Evolutionary conservation across 2,797 vertebrate species (phyloP).

Genomic region (Erethizon dorsatum): DNA sequence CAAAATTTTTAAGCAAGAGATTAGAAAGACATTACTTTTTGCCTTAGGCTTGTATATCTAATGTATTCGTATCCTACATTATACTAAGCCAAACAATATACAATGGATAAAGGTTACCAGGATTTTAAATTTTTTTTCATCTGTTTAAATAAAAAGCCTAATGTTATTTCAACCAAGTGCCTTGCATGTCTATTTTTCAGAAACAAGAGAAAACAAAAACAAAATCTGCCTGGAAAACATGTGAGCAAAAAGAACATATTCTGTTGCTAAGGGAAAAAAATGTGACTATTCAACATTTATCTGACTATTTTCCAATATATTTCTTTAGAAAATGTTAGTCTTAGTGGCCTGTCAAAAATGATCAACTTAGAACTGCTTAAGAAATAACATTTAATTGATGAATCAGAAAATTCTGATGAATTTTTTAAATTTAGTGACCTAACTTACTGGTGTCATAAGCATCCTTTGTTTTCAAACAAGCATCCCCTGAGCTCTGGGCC

Average conservation of each 20-base stretch:
- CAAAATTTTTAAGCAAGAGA: slow-evolving; percentile 11
- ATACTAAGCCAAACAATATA: neutral
- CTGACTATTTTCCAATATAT: slow-evolving; percentile 61
- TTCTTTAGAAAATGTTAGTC: slow-evolving; percentile 21
- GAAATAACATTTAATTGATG: slow-evolving; percentile 13
- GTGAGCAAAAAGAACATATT: slow-evolving; percentile 65
- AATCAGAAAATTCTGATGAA: neutral
- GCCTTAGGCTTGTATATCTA: neutral
- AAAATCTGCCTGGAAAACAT: slow-evolving; percentile 79
- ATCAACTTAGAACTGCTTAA: neutral
- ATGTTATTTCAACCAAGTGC: slow-evolving; percentile 72
- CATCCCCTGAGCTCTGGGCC: neutral
- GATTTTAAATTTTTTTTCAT: slow-evolving; percentile 23
- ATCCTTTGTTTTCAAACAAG: neutral
- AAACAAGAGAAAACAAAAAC: slow-evolving; percentile 80
- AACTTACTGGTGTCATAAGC: neutral
- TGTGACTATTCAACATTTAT: slow-evolving; percentile 68
- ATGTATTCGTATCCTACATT: neutral
- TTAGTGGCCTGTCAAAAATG: neutral
- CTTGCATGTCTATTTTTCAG: slow-evolving; percentile 74
- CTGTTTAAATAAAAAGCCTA: slow-evolving; percentile 69
- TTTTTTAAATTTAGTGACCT: neutral
- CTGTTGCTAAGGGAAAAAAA: slow-evolving; percentile 63
- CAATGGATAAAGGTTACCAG: slow-evolving; percentile 3
- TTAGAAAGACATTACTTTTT: neutral